Percentiles rank a stretch among this genome's conserved stretches.
Evolutionary conservation across 2,113 vertebrate species (phyloP).

Genomic region (Scalopus aquaticus): DNA sequence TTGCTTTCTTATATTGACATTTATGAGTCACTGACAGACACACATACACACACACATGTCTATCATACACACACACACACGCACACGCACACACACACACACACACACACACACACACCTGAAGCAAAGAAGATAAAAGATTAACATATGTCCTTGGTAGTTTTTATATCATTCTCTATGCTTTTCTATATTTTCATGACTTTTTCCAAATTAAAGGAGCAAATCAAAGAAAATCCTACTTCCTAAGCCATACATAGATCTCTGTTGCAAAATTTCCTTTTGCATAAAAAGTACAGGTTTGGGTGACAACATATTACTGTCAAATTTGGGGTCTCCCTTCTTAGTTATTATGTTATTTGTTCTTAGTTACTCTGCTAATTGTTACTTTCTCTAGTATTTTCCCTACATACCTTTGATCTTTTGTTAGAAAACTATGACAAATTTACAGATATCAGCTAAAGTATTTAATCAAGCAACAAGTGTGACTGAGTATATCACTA

Average conservation of each 20-base stretch:
- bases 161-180: conserved; percentile 14
- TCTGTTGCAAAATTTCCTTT: background rate
- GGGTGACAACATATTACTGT: background rate
- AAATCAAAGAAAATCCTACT: background rate
- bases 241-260: background rate
- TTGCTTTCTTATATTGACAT: conserved; percentile 8
- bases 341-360: conserved; percentile 16
- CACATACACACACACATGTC: background rate
- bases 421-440: background rate
- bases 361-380: conserved; percentile 1
- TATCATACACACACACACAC: background rate
- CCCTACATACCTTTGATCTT: background rate
- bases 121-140: conserved; percentile 9
- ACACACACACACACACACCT: background rate
- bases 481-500: background rate
- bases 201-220: conserved; percentile 7
- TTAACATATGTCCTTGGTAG: background rate
- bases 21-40: conserved; percentile 11
- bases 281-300: background rate
- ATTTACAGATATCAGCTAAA: background rate
- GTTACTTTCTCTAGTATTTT: conserved; percentile 11
- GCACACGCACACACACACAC: background rate
- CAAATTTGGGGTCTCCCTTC: background rate
- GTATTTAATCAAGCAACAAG: background rate
- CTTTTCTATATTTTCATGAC: background rate